These are phyloP conservation scores for Melanchra persicariae DNA, from an alignment of 2,888 invertebrate species.

Conservation along the genomic window DNA sequence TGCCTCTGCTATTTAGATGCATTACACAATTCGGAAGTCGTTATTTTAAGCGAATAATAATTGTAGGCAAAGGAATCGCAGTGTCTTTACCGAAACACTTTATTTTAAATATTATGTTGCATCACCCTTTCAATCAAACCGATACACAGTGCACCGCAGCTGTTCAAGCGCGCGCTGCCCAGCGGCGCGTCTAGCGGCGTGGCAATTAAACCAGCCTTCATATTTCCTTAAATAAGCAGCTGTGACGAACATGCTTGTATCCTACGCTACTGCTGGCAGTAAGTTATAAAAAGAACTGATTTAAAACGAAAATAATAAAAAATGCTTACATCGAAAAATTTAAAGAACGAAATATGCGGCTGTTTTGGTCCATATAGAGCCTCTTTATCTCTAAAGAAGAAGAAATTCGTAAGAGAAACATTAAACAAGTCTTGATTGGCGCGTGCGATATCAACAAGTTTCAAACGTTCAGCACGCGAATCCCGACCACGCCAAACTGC, in stretches of 20 bases:
- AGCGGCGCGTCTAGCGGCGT: too few relatives aligned
- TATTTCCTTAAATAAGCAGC: too few relatives aligned
- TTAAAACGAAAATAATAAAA: not conserved
- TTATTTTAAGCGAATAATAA: too few relatives aligned
- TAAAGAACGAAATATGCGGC: conserved; percentile 96
- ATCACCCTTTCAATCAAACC: too few relatives aligned
- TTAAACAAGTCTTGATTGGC: conserved; percentile 94
- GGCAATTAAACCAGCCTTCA: too few relatives aligned
- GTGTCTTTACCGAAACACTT: too few relatives aligned
- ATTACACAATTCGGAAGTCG: too few relatives aligned
- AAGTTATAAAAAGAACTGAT: not conserved
- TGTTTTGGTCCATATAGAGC: conserved; percentile 96
- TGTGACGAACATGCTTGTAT: not conserved
- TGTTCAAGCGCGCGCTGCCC: too few relatives aligned
- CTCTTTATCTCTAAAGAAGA: conserved; percentile 97
- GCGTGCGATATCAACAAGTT: conserved; percentile 95
- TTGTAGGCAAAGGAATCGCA: too few relatives aligned
- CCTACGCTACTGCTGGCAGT: not conserved
- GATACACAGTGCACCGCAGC: too few relatives aligned
- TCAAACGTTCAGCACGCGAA: conserved; percentile 95
- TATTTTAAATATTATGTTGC: too few relatives aligned
- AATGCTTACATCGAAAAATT: conserved; percentile 96
- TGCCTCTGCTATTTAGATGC: too few relatives aligned
- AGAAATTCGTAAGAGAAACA: conserved; percentile 98
- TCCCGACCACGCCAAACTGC: conserved; percentile 98